Conservation (phyloP, 1,140 invertebrate genomes). For the Drosophila repletoides region DNA sequence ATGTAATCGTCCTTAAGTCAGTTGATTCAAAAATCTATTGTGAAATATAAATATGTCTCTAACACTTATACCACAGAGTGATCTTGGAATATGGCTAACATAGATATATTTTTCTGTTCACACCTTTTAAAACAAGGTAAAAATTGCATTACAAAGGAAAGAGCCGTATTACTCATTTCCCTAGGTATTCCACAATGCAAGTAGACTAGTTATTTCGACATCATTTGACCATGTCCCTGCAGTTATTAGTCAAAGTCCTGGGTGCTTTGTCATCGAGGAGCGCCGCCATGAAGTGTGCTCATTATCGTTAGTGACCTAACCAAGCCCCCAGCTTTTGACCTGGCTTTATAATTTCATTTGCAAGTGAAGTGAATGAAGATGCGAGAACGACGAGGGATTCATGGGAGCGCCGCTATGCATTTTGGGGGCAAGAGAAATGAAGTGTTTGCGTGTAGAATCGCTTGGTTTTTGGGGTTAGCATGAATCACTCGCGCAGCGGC, state of each 20-base stretch:
- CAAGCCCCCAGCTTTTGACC: conserved; percentile 1
- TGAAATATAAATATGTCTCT: no score
- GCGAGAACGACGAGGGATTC: conserved; percentile 10
- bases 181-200: background rate
- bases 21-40: no score
- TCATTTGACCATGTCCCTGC: background rate
- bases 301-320: conserved; percentile 39
- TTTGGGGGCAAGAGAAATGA: conserved; percentile 35
- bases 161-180: background rate
- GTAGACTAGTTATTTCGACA: background rate
- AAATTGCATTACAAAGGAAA: conserved; percentile 1
- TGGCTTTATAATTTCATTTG: conserved; percentile 20
- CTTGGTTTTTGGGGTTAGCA: conserved; percentile 32
- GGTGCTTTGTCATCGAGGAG: conserved; percentile 10
- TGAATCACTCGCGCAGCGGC: conserved; percentile 60
- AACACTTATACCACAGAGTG: no score
- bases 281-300: conserved; percentile 29
- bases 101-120: no score
- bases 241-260: background rate
- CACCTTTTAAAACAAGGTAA: no score
- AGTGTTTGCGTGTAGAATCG: conserved; percentile 52
- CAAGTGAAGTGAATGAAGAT: conserved; percentile 9
- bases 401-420: conserved; percentile 36
- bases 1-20: no score
- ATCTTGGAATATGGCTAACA: no score